Conservation (phyloP, 1,140 invertebrate species). For the Neodiprion pinetum region DNA sequence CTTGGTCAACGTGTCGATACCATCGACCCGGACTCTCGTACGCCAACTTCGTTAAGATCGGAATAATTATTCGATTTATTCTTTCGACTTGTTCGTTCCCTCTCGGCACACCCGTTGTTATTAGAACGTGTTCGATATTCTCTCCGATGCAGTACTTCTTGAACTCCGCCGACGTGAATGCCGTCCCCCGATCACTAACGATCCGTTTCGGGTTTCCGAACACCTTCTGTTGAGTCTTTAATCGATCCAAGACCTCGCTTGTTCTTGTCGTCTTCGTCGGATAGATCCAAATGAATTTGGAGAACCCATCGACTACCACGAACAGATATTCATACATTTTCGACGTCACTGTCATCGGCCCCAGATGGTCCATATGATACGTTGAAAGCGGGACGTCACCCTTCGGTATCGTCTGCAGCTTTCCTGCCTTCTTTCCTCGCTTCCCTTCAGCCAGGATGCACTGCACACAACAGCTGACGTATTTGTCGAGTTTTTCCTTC, state of each 20-base stretch:
- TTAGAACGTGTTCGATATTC: conserved; percentile 21
- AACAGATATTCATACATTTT: conserved; percentile 37
- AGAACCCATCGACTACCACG: conserved; percentile 39
- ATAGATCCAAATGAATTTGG: conserved; percentile 32
- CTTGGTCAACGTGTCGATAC: conserved; percentile 27
- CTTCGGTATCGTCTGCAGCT: conserved; percentile 31
- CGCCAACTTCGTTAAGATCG: conserved; percentile 31
- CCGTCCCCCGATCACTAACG: conserved; percentile 28
- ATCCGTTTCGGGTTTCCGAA: conserved; percentile 25
- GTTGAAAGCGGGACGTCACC: conserved; percentile 26
- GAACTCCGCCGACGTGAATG: conserved; percentile 30
- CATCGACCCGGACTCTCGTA: conserved; percentile 26
- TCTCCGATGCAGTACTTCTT: conserved; percentile 21
- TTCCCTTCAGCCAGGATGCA: conserved; percentile 25
- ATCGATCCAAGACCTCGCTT: conserved; percentile 20
- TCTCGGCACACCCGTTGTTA: conserved; percentile 20
- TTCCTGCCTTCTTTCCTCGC: conserved; percentile 26
- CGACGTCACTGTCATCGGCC: conserved; percentile 23
- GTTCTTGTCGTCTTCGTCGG: conserved; percentile 24
- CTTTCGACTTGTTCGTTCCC: conserved; percentile 25
- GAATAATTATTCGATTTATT: conserved; percentile 29
- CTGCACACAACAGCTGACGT: conserved; percentile 32
- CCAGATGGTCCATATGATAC: conserved; percentile 32
- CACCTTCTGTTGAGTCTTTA: conserved; percentile 19
- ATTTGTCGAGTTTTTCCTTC: conserved; percentile 25